These are phyloP conservation scores for Eudasyphora cyanicolor DNA, from an alignment of 2,888 invertebrate genomes.

Conservation along the genomic window DNA sequence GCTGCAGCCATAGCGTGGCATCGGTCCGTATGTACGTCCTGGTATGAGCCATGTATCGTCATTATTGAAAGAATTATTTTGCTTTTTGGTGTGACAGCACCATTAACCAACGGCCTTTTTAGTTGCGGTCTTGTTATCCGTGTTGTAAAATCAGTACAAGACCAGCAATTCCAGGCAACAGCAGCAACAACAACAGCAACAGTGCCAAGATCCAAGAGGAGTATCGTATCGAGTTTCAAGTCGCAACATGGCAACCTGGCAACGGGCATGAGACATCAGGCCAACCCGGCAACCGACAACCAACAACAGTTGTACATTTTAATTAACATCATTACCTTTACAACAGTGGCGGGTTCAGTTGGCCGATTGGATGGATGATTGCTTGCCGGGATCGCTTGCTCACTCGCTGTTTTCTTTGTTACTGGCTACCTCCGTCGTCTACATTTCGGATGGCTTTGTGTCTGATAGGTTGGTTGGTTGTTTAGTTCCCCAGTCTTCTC, in stretches of 20 bases:
- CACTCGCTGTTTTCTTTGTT: slow-evolving; percentile 37
- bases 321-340: slow-evolving; percentile 66
- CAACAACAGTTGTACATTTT: slow-evolving; percentile 65
- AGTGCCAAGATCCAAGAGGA: slow-evolving; percentile 44
- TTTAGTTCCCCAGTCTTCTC: neutral
- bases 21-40: neutral
- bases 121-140: slow-evolving; percentile 65
- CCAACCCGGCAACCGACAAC: too few relatives aligned
- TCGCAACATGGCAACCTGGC: slow-evolving; percentile 25
- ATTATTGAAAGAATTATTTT: slow-evolving; percentile 65
- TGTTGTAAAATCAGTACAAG: slow-evolving; percentile 63
- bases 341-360: slow-evolving; percentile 53
- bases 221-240: neutral
- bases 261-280: slow-evolving; percentile 37
- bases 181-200: slow-evolving; percentile 58
- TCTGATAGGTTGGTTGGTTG: neutral
- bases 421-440: neutral
- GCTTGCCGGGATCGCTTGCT: slow-evolving; percentile 46
- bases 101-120: slow-evolving; percentile 59
- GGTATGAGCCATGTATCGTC: slow-evolving; percentile 63
- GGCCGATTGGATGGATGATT: slow-evolving; percentile 39
- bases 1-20: neutral
- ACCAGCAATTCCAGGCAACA: neutral
- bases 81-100: slow-evolving; percentile 63
- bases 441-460: slow-evolving; percentile 12